phyloP scores from a whole-genome alignment of 1,140 invertebrate genomes.

The Octopus sinensis region DNA sequence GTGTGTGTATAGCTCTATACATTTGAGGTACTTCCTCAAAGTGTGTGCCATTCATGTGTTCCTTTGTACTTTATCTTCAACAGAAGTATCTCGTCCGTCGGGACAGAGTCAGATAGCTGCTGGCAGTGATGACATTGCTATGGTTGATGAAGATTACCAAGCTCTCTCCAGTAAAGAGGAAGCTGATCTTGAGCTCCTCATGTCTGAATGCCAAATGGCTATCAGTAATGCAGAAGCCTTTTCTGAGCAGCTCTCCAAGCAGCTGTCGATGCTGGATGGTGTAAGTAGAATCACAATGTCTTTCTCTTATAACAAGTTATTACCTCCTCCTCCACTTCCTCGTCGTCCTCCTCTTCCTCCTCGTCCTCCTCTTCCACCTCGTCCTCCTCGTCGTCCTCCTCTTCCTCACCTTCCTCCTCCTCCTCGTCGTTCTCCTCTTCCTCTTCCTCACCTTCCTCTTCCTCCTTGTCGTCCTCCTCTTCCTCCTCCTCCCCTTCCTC shows the following conservation, averaged over 20 bases:
- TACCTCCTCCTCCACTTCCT: too few species aligned
- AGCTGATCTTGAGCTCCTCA: constrained; percentile 70
- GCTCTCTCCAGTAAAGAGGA: constrained; percentile 81
- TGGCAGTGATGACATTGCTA: constrained; percentile 38
- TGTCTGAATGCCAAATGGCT: constrained; percentile 74
- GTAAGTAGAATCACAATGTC: constrained; percentile 56
- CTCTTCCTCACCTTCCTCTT: too few species aligned
- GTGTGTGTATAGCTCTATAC: neutral
- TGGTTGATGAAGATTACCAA: constrained; percentile 68
- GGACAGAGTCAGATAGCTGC: constrained; percentile 30
- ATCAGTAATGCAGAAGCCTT: constrained; percentile 84
- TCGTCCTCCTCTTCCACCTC: too few species aligned
- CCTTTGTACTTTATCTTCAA: too few species aligned
- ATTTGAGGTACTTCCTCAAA: neutral
- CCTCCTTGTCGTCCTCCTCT: too few species aligned
- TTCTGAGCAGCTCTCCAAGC: constrained; percentile 76
- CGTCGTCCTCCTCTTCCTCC: too few species aligned
- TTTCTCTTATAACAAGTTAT: neutral
- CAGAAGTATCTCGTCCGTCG: constrained; percentile 19
- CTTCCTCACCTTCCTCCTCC: too few species aligned
- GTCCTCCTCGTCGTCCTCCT: too few species aligned
- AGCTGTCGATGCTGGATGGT: constrained; percentile 79
- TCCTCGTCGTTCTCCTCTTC: too few species aligned
- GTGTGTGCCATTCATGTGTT: too few species aligned
- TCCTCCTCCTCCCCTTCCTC: too few species aligned